Conservation (phyloP, 2,888 invertebrate species). For the Pristionchus arcanus region DNA sequence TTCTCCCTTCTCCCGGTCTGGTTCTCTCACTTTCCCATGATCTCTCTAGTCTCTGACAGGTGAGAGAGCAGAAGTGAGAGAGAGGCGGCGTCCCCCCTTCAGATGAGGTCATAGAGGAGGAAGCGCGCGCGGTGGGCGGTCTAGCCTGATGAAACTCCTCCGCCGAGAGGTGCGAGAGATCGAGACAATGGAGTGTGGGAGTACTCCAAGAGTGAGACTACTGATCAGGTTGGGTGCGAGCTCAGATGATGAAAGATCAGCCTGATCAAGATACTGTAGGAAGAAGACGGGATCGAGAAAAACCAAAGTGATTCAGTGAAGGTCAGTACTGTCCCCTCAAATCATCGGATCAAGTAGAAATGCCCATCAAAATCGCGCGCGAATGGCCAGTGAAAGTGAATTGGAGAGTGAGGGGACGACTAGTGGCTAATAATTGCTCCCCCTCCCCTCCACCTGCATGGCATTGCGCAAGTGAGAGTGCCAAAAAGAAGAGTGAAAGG, state of each 20-base stretch:
- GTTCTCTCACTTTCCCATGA: too few relatives aligned
- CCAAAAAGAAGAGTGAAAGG: slow-evolving; percentile 46
- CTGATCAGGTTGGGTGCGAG: too few relatives aligned
- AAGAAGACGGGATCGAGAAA: neutral
- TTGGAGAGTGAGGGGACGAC: neutral
- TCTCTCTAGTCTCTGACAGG: too few relatives aligned
- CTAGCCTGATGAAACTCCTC: neutral
- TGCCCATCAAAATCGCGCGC: neutral
- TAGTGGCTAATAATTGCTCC: slow-evolving; percentile 22
- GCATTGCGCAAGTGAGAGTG: slow-evolving; percentile 42
- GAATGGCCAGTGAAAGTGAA: slow-evolving; percentile 28
- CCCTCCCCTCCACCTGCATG: neutral
- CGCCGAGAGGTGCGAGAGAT: neutral
- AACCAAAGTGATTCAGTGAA: neutral
- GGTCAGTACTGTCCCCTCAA: neutral
- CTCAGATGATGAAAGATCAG: neutral
- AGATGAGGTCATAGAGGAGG: slow-evolving; percentile 21
- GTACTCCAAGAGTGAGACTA: too few relatives aligned
- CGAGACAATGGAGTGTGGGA: too few relatives aligned
- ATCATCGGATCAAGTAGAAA: neutral
- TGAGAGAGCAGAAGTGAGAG: neutral
- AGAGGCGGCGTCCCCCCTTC: slow-evolving; percentile 11
- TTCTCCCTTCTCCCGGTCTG: neutral
- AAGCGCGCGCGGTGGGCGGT: slow-evolving; percentile 14
- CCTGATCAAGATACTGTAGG: neutral